A percentile compares a stretch with the other conserved stretches of the same genome.
Evolutionary conservation across 2,797 vertebrate genomes (phyloP).

Genomic region (Chrysocyon brachyurus): DNA sequence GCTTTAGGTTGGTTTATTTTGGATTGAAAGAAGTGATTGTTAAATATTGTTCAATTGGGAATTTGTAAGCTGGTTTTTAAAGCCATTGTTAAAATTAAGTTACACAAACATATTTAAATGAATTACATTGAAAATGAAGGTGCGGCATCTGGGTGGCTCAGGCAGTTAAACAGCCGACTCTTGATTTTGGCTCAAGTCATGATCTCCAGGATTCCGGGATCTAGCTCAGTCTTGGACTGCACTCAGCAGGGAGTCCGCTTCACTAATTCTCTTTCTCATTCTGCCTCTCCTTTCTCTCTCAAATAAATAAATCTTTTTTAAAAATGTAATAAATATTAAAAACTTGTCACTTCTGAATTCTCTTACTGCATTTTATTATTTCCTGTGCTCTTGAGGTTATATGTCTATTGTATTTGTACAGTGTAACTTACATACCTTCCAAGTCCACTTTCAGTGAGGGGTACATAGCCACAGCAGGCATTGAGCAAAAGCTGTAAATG

Average conservation of each 20-base stretch:
- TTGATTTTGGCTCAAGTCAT: no score
- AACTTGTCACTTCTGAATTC: not conserved
- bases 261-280: not conserved
- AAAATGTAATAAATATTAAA: not conserved
- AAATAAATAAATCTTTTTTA: not conserved
- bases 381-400: not conserved
- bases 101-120: not conserved
- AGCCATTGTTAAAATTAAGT: slow-evolving; percentile 13
- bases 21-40: not conserved
- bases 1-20: not conserved
- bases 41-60: not conserved
- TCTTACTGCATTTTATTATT: not conserved
- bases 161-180: no score
- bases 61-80: slow-evolving; percentile 27
- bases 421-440: not conserved
- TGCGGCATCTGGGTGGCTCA: not conserved
- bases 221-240: no score
- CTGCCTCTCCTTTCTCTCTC: not conserved
- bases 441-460: not conserved
- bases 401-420: not conserved
- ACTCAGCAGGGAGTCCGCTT: not conserved
- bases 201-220: no score
- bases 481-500: not conserved
- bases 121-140: not conserved
- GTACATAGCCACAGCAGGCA: not conserved